Conservation (phyloP, 2,113 vertebrate genomes). For the Oreochromis spilurus region DNA sequence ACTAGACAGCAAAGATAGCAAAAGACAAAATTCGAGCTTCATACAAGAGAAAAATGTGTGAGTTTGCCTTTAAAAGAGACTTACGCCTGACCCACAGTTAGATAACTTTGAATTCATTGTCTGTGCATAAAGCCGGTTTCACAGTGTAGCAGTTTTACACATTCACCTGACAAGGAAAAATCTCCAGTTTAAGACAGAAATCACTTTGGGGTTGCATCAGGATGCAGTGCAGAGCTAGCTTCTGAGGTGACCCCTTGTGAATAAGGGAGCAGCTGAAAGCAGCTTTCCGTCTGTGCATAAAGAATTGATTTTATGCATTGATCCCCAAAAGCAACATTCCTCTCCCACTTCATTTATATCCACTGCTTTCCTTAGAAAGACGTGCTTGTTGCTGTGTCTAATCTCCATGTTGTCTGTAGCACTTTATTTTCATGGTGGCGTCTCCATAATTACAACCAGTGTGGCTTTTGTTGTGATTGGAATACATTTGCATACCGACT, state of each 20-base stretch:
- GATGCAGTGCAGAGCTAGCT: background rate
- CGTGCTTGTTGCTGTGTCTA: background rate
- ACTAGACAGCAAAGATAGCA: background rate
- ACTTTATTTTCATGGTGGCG: constrained; percentile 5
- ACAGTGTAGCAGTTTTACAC: background rate
- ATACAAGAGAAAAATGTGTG: background rate
- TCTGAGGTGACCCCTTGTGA: background rate
- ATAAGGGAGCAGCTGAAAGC: background rate
- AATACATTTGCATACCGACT: constrained; percentile 26
- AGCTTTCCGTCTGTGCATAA: background rate
- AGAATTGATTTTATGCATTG: background rate
- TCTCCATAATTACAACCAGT: background rate
- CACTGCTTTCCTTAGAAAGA: background rate
- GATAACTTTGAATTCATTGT: background rate
- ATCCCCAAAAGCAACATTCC: background rate
- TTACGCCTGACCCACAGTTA: background rate
- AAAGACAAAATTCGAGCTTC: background rate
- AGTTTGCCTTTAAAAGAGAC: background rate
- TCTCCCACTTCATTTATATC: background rate
- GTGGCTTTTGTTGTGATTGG: background rate
- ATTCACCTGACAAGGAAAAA: background rate
- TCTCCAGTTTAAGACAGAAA: background rate
- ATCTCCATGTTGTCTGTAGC: background rate
- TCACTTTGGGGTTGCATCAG: background rate
- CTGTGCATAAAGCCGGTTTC: background rate